Evolutionary conservation across 1,140 invertebrate genomes (phyloP), one percentile per base, ranked within the genome.

Genomic region (Trichonephila clavata): DNA sequence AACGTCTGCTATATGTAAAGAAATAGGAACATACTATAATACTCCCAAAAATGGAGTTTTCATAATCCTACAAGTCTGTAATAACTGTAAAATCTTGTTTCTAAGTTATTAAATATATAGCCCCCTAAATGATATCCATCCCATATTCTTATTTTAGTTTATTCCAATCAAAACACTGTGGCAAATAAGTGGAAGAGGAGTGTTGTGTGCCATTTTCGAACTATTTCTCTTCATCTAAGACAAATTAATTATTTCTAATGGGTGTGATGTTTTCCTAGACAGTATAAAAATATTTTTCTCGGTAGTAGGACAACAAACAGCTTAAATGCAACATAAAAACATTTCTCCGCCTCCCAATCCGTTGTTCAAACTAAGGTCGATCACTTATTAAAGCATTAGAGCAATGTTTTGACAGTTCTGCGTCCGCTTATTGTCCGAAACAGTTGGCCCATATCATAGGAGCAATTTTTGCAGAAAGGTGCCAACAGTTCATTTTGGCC

Each of bases 321-420:
- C 27, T 77, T 77, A 27, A 77, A 20, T 18, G 18, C 13, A 77
- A 27, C 27, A 77, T 27, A 77, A 77, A 77, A 39, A 77, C 71
- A 39, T 77, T 39, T 77, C 27, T 77, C 71, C 27, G 18, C 27
- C 71, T 77, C 27, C 61, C 61, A 20, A 63, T 21, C 61, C 61
- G 61, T 21, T 63, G 61, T 21, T 21, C 61, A 63, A 63, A 63
- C 61, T 63, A 63, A 32, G 18, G 27, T 77, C 32, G 14, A 77
- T 77, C 71, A 32, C 71, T 77, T 77, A 77, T 77, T 77, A 77
- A 77, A 77, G 71, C 71, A 27, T 39, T 39, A 77, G 71, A 77
- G 27, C 27, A 14, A 16, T 77, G 71, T 77, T 77, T 77, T 77
- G 71, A 77, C 71, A 77, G 71, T 39, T 77, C 71, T 39, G 71